phyloP scores from a whole-genome alignment of 1,140 invertebrate genomes.

The Drosophila pallidifrons region DNA sequence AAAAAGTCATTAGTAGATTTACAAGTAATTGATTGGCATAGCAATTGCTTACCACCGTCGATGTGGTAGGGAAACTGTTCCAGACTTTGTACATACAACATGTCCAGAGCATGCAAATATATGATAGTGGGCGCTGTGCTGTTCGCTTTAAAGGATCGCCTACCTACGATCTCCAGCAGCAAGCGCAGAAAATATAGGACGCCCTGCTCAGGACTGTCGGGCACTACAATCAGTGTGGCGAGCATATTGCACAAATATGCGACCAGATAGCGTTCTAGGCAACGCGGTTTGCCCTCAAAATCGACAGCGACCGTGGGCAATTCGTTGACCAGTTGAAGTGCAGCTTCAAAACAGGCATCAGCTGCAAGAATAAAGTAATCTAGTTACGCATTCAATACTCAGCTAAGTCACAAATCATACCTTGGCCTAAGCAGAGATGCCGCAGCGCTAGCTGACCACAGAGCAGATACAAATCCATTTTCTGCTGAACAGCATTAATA shows the following conservation, averaged over 20 bases:
- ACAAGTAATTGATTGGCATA: neutral
- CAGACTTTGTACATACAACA: conserved; percentile 77
- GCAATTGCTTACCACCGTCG: conserved; percentile 58
- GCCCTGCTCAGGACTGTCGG: conserved; percentile 94
- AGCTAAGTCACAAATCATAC: conserved; percentile 54
- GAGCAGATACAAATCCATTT: conserved; percentile 94
- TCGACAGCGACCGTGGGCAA: conserved; percentile 91
- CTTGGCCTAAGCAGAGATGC: conserved; percentile 95
- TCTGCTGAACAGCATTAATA: conserved; percentile 90
- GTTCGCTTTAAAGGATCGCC: conserved; percentile 88
- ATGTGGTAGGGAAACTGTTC: conserved; percentile 81
- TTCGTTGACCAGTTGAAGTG: conserved; percentile 92
- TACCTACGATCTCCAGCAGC: conserved; percentile 90
- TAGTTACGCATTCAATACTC: conserved; percentile 11
- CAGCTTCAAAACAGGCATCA: conserved; percentile 96
- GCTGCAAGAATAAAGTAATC: conserved; percentile 86
- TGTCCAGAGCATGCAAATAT: conserved; percentile 86
- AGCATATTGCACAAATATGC: conserved; percentile 92
- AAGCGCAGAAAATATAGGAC: conserved; percentile 91
- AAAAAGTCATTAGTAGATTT: neutral
- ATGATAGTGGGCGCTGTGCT: conserved; percentile 87
- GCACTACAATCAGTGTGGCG: conserved; percentile 93
- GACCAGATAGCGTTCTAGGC: conserved; percentile 90
- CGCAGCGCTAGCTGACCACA: conserved; percentile 95
- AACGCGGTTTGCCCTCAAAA: conserved; percentile 90